Conservation (phyloP, 2,797 vertebrate species). For the Gymnothorax javanicus region DNA sequence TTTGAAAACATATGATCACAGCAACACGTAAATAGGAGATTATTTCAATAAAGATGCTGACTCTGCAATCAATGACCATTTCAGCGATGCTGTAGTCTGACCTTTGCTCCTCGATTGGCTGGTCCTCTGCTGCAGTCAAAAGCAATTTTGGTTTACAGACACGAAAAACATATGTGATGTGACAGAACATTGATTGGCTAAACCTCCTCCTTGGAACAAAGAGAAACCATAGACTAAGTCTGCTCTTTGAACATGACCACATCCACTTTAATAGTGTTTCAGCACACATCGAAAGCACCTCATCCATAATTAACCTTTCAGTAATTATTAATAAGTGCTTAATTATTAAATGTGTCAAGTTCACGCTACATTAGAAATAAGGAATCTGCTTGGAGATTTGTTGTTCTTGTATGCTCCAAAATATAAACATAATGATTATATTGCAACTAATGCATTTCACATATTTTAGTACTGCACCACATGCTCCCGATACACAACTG, state of each 20-base stretch:
- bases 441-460: constrained; percentile 28
- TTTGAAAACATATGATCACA: neutral
- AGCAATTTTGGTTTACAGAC: neutral
- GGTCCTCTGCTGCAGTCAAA: neutral
- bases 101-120: neutral
- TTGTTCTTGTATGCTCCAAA: constrained; percentile 29
- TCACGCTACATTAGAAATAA: constrained; percentile 38
- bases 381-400: constrained; percentile 25
- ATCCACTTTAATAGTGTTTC: constrained; percentile 10
- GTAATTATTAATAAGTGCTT: constrained; percentile 58
- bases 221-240: neutral
- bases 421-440: constrained; percentile 29
- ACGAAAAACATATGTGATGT: neutral
- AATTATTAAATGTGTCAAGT: constrained; percentile 52
- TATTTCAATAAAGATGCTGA: neutral
- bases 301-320: constrained; percentile 50
- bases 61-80: neutral
- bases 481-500: constrained; percentile 54
- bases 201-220: constrained; percentile 14
- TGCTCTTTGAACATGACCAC: neutral
- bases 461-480: constrained; percentile 21
- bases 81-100: neutral
- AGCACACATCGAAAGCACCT: constrained; percentile 44
- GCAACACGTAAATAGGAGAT: neutral
- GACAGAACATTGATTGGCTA: neutral